Evolutionary conservation across 2,797 vertebrate genomes (phyloP), one percentile per base, ranked within the genome.

Genomic region (Sebastes matsubarae): DNA sequence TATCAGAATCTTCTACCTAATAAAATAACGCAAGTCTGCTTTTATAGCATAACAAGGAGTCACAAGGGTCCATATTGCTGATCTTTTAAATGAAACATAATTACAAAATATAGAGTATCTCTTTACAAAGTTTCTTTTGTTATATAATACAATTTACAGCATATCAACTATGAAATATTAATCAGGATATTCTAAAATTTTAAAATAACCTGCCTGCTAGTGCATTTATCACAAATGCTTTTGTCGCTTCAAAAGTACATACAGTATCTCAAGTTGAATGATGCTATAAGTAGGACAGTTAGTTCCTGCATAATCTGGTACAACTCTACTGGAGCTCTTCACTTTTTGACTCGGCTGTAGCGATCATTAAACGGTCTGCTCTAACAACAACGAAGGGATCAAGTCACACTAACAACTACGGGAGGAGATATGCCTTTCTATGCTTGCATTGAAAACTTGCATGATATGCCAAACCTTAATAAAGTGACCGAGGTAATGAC

Each of bases 41-140:
- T 91, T 90, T 91, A 95, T 96, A 96, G 92, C 89, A 96, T 95
- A 95, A 93, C 94, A 96, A 52, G 93, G 93, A 95, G 95, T 97
- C 96, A 95, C 96, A 93, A 96, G 95, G 96, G 96, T 96, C 96
- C 96, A 96, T 99, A 99, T 99, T 99, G 98, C 98, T 99, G 97
- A 97, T 96, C 95, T 93, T 94, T 93, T 94, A 97, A 97, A 97
- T 96, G 87, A 95, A 97, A 98, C 96, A 96, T 97, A 97, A 98
- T 99, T 98, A 99, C 97, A 99, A 99, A 99, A 99, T 99, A 99
- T 99, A 99, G 96, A 99, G 96, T 96, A 97, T 99, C 97, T 99
- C 98, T 99, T 98, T 99, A 99, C 97, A 99, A 99, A 99, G 93
- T 93, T 91, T 91, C 82, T 92, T 92, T 91, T 92, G 86, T 92